Evolutionary conservation across 2,797 vertebrate genomes (phyloP).

Genomic region (Luscinia megarhynchos): DNA sequence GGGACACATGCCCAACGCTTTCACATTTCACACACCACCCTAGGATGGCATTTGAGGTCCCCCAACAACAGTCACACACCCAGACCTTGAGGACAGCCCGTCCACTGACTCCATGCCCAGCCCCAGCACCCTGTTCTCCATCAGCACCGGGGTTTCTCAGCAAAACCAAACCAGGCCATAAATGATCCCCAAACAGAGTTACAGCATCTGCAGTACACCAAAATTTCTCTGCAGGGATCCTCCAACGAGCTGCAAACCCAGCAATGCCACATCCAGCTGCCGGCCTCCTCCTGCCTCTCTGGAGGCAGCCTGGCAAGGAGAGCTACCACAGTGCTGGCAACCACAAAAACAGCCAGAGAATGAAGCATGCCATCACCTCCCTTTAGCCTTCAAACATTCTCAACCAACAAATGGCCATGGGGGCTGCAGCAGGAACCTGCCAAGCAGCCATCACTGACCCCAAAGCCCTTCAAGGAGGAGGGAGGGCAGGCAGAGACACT

Average conservation of each 20-base stretch:
- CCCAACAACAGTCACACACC: not conserved
- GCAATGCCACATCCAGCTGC: not conserved
- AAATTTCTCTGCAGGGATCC: not conserved
- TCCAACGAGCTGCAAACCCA: not conserved
- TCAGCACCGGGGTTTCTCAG: not conserved
- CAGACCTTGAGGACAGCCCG: not conserved
- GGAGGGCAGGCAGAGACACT: not conserved
- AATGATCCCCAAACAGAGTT: not conserved
- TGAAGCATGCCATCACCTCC: not conserved
- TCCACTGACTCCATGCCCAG: not conserved
- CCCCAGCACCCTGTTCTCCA: not conserved
- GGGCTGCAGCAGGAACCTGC: not conserved
- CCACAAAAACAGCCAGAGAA: not conserved
- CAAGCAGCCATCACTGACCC: not conserved
- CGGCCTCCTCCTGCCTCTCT: not conserved
- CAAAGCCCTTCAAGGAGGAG: not conserved
- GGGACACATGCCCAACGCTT: rapidly evolving
- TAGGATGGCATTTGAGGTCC: not conserved
- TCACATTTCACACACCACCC: not conserved
- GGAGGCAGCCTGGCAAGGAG: not conserved
- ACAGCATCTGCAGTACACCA: not conserved
- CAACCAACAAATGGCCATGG: not conserved
- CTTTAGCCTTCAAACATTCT: not conserved
- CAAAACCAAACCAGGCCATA: not conserved
- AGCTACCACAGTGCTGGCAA: not conserved